Evolutionary conservation across 2,113 vertebrate genomes (phyloP).

Genomic region (Petrocephalus zakoni): DNA sequence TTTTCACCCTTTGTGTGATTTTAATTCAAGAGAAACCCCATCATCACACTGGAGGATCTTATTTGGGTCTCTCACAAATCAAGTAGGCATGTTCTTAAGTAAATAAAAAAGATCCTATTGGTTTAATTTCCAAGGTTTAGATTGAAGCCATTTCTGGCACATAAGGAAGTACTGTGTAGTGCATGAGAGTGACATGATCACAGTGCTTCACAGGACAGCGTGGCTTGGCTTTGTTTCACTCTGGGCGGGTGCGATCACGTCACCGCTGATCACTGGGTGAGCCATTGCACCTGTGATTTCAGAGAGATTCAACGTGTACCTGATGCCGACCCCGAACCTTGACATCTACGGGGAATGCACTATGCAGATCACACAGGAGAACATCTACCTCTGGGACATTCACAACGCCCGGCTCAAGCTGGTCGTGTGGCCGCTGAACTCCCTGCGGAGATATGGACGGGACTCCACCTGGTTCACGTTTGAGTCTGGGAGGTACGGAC

Average conservation of each 20-base stretch:
- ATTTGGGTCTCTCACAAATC: background rate
- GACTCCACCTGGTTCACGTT: conserved; percentile 98
- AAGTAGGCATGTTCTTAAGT: background rate
- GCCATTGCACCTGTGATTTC: conserved; percentile 37
- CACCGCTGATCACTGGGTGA: background rate
- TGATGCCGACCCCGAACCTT: conserved; percentile 97
- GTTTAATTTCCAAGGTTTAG: background rate
- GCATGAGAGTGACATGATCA: background rate
- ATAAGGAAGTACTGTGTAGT: background rate
- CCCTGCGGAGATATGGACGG: conserved; percentile 88
- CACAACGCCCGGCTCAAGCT: conserved; percentile 94
- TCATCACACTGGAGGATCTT: background rate
- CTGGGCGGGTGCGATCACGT: background rate
- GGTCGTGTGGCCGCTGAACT: conserved; percentile 98
- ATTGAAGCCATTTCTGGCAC: background rate
- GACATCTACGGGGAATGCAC: conserved; percentile 99
- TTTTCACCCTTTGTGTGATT: conserved; percentile 7
- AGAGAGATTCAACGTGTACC: conserved; percentile 97
- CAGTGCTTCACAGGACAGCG: background rate
- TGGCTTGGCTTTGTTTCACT: background rate
- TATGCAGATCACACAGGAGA: conserved; percentile 98
- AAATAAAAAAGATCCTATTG: background rate
- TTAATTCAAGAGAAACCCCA: conserved; percentile 3
- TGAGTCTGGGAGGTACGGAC: conserved; percentile 88
- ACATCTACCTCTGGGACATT: conserved; percentile 99